Evolutionary conservation across 2,797 vertebrate genomes (phyloP).

Genomic region (Fundulus diaphanus): DNA sequence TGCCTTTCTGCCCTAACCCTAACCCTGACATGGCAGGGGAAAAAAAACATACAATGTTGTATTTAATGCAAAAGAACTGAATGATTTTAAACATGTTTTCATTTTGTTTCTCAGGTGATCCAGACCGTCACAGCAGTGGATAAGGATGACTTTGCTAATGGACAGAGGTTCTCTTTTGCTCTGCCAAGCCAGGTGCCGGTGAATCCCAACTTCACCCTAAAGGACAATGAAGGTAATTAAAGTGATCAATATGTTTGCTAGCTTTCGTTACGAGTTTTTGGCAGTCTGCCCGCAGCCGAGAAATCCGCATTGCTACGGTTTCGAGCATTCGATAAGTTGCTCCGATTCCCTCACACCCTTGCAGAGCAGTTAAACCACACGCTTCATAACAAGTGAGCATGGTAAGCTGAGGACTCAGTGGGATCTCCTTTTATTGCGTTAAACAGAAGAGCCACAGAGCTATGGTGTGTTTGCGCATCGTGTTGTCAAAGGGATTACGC

Average conservation of each 20-base stretch:
- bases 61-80: constrained; percentile 10
- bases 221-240: constrained; percentile 96
- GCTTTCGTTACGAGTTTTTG: constrained; percentile 59
- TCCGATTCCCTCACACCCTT: constrained; percentile 23
- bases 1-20: not conserved
- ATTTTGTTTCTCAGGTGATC: constrained; percentile 85
- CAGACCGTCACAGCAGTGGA: constrained; percentile 93
- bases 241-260: constrained; percentile 62
- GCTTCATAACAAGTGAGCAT: constrained; percentile 12
- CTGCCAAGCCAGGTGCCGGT: constrained; percentile 83
- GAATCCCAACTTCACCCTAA: constrained; percentile 97
- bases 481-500: constrained; percentile 67
- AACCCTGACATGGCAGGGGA: not conserved
- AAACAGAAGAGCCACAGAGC: constrained; percentile 34
- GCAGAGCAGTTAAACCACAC: constrained; percentile 35
- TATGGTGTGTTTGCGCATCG: constrained; percentile 50
- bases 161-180: constrained; percentile 91
- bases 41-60: not conserved
- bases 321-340: constrained; percentile 38
- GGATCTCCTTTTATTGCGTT: constrained; percentile 24
- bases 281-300: not conserved
- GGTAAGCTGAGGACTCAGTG: constrained; percentile 16
- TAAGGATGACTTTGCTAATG: constrained; percentile 95
- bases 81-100: not conserved
- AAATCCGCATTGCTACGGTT: constrained; percentile 21